Percentiles rank a stretch among this genome's conserved stretches.
These are phyloP conservation scores for Lophotis ruficrista DNA, from an alignment of 2,113 vertebrate species.

Conservation along the genomic window DNA sequence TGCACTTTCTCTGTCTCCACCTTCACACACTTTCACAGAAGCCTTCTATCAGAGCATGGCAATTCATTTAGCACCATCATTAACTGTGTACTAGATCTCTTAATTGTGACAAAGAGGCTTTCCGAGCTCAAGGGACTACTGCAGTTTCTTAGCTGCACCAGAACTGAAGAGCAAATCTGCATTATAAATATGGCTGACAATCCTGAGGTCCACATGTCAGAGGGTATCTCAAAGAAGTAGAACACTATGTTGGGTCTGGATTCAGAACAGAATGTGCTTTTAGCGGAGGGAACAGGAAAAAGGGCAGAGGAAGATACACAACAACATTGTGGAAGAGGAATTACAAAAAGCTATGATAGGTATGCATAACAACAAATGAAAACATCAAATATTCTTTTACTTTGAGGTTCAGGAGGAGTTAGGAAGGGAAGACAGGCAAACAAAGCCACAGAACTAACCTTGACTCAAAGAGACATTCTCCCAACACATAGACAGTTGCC, in stretches of 20 bases:
- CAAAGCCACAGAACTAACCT: background rate
- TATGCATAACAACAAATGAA: background rate
- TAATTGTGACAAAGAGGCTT: background rate
- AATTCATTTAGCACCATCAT: slow-evolving; percentile 39
- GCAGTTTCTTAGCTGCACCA: background rate
- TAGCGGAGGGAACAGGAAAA: background rate
- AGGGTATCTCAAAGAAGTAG: background rate
- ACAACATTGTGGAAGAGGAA: background rate
- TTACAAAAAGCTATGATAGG: background rate
- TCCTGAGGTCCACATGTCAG: background rate
- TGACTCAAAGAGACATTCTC: background rate
- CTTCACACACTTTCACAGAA: background rate
- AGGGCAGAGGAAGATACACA: background rate
- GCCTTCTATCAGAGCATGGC: background rate
- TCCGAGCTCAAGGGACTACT: background rate
- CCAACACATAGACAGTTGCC: background rate
- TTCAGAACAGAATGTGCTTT: background rate
- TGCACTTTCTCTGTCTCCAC: background rate
- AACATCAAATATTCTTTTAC: background rate
- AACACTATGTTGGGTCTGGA: background rate
- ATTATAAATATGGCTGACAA: background rate
- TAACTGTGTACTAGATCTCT: background rate
- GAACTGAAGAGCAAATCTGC: background rate
- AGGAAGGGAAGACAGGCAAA: background rate
- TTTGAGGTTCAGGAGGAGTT: background rate